Percentiles rank a stretch among this genome's conserved stretches.
Evolutionary conservation across 2,888 invertebrate genomes (phyloP).

Genomic region (Cartodere bifasciata): DNA sequence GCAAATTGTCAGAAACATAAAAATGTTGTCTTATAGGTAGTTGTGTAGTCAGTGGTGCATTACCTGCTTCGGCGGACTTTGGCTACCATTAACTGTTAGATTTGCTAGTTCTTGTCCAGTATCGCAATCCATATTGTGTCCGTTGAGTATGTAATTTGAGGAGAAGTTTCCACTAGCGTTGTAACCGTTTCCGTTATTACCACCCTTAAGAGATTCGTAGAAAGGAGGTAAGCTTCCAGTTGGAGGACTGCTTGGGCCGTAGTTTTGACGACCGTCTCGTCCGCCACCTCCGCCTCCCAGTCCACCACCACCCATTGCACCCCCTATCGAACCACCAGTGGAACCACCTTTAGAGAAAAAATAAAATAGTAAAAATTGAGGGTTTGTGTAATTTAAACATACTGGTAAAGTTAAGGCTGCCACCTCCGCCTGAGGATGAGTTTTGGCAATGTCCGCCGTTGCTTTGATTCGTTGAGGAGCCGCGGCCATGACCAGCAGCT

Average conservation of each 20-base stretch:
- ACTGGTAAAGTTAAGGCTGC: conserved; percentile 20
- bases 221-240: conserved; percentile 81
- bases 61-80: conserved; percentile 43
- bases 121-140: conserved; percentile 65
- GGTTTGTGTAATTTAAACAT: too few species aligned
- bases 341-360: conserved; percentile 31
- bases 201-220: conserved; percentile 71
- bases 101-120: conserved; percentile 48
- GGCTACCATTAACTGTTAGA: conserved; percentile 37
- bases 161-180: conserved; percentile 53
- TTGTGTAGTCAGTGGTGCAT: too few species aligned
- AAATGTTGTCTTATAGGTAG: too few species aligned
- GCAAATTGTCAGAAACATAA: too few species aligned
- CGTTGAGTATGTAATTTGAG: conserved; percentile 53
- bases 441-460: conserved; percentile 26
- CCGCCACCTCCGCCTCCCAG: conserved; percentile 60
- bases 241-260: conserved; percentile 78
- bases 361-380: too few species aligned
- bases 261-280: conserved; percentile 71
- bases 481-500: conserved; percentile 70
- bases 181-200: conserved; percentile 56
- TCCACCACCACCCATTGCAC: conserved; percentile 44
- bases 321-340: conserved; percentile 44
- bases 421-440: conserved; percentile 27
- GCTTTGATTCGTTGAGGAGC: conserved; percentile 42